Base-by-base conservation (phyloP, 2,888 invertebrate genomes). In the Notodonta dromedarius region DNA sequence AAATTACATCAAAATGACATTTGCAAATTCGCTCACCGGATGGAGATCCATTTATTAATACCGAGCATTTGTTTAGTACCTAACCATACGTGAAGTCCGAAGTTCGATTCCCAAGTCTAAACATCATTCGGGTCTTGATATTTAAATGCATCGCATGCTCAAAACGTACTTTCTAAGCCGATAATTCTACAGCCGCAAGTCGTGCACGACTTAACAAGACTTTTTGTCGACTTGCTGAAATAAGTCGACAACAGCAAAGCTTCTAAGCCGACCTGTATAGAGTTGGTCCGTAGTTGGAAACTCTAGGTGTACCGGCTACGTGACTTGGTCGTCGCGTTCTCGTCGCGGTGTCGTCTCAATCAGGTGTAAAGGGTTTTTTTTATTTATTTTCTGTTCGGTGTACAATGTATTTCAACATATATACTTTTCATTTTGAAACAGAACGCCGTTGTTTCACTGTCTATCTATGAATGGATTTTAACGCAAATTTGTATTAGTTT, bases 201-300 rank as follows among this genome's bases (percentile, higher is more conserved):
- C 62, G 60, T 63, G 65, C 61, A 62, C 13, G 57, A 61, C 63
- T 54, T 16, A 24, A 55, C 62, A 68, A 61, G 65, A 71, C 65
- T 58, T 61, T 65, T 70, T 70, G 64, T 65, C 58, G 69, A 74
- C 57, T 74, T 70, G 52, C 53, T 53, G 63, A 63, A 63, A 67
- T 66, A 24, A 63, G 73, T 66, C 67, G 69, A 72, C 77, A 73
- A 75, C 68, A 63, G 61, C 67, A 74, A 78, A 78, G 70, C 67
- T 61, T 62, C 68, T 81, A 82, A 82, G 79, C 80, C 78, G 62
- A 71, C 70, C 74, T 82, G 75, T 76, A 74, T 79, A 66, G 71
- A 82, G 78, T 81, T 80, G 39, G 62, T 63, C 64, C 69, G 66
- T 52, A 74, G 71, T 76, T 76, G 61, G 57, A 32, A 77, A 77